Evolutionary conservation across 2,888 invertebrate genomes (phyloP), one percentile per base, ranked within the genome.

Genomic region (Capitulum mitella): DNA sequence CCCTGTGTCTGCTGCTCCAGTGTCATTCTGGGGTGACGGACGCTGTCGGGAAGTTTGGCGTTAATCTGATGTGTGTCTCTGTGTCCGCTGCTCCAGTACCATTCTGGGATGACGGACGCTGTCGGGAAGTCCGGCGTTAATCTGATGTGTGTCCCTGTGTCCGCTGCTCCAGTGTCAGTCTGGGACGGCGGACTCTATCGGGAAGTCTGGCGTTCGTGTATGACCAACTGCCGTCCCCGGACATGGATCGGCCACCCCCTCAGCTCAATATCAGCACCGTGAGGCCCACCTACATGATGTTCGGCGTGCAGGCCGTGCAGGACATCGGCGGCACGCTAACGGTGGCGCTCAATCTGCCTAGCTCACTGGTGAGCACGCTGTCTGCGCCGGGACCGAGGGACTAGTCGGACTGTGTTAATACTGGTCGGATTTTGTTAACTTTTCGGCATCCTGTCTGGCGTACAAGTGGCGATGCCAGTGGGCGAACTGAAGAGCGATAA

Each of bases 251-350:
- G 43, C 88, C 90, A 8, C 90, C 92, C 0, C 88, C 89, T 78
- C 85, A 91, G 8, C 85, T 94, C 40, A 92, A 93, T 83, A 84
- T 94, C 75, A 91, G 91, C 19, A 90, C 90, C 6, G 87, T 88
- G 1, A 89, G 89, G 82, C 88, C 91, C 46, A 89, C 89, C 70
- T 88, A 91, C 0, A 87, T 94, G 78, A 89, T 90, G 81, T 93
- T 94, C 84, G 88, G 89, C 79, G 87, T 95, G 22, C 90, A 90
- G 58, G 89, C 91, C 79, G 89, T 91, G 40, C 87, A 89, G 79
- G 95, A 95, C 83, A 90, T 92, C 51, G 95, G 95, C 0, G 95
- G 95, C 0, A 93, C 92, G 3, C 84, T 94, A 34, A 89, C 90
- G 0, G 88, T 93, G 81, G 91, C 91, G 78, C 87, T 92, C 0